These are phyloP conservation scores for Pycnonotus jocosus DNA, from an alignment of 2,113 vertebrate genomes.

Conservation along the genomic window DNA sequence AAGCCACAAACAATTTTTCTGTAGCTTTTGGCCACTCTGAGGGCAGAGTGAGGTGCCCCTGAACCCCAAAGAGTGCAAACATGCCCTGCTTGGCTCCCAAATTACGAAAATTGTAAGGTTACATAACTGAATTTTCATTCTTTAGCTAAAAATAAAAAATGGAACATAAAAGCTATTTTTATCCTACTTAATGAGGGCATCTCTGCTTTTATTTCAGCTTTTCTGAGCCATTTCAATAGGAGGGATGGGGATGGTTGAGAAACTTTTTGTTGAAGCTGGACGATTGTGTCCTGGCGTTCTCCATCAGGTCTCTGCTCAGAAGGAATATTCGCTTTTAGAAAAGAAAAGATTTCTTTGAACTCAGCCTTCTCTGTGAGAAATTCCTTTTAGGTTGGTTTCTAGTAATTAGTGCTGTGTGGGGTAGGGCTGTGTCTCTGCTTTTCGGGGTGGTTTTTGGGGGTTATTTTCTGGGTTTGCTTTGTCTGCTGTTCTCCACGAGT, in stretches of 20 bases:
- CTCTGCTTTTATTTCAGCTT: constrained; percentile 55
- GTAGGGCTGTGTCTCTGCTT: neutral
- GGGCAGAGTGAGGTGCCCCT: neutral
- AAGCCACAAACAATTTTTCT: neutral
- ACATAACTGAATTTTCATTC: constrained; percentile 59
- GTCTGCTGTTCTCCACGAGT: rapidly evolving
- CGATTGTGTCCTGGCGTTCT: neutral
- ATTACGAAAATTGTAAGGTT: constrained; percentile 2
- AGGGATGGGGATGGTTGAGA: neutral
- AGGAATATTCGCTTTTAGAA: neutral
- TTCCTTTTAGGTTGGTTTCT: neutral
- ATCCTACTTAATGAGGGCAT: constrained; percentile 68
- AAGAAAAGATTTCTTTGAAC: neutral
- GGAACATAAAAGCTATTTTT: constrained; percentile 72
- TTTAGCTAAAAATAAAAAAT: constrained; percentile 70
- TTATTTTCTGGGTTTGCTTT: neutral
- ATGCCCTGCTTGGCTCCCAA: neutral
- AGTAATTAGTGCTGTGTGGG: neutral
- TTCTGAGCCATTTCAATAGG: neutral
- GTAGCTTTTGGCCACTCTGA: neutral
- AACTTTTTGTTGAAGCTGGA: neutral
- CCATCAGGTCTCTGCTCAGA: neutral
- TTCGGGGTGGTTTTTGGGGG: neutral
- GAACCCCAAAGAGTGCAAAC: neutral
- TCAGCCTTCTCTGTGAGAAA: neutral